A percentile compares a stretch with the other conserved stretches of the same genome.
These are phyloP conservation scores for Chlorops oryzae DNA, from an alignment of 1,140 invertebrate species.

Conservation along the genomic window DNA sequence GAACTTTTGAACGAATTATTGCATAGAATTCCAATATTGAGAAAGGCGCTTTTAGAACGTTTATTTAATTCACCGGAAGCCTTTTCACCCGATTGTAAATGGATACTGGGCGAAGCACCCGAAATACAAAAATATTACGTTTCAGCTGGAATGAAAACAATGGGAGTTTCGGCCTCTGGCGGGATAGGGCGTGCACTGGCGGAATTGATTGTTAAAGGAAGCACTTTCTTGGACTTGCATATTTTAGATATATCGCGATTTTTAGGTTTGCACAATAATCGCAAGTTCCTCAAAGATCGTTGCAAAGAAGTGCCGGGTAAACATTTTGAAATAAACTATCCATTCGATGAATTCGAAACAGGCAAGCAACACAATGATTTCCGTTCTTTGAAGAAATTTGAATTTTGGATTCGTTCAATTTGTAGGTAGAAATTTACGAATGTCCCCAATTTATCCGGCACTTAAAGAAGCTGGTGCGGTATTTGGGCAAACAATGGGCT, in stretches of 20 bases:
- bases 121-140: slow-evolving; percentile 95
- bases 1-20: slow-evolving; percentile 79
- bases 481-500: slow-evolving; percentile 97
- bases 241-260: slow-evolving; percentile 90
- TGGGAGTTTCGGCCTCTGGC: slow-evolving; percentile 86
- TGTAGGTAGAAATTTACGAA: slow-evolving; percentile 84
- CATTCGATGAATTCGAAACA: slow-evolving; percentile 77
- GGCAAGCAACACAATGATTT: too few relatives aligned
- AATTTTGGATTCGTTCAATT: too few relatives aligned
- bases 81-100: slow-evolving; percentile 89
- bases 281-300: slow-evolving; percentile 86
- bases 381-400: too few relatives aligned
- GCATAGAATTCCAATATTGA: slow-evolving; percentile 72
- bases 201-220: slow-evolving; percentile 81
- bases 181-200: slow-evolving; percentile 88
- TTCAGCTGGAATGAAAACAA: slow-evolving; percentile 92
- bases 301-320: slow-evolving; percentile 90
- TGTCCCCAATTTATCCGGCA: slow-evolving; percentile 94
- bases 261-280: slow-evolving; percentile 91
- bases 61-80: slow-evolving; percentile 85
- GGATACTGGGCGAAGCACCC: slow-evolving; percentile 87
- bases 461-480: slow-evolving; percentile 88
- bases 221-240: slow-evolving; percentile 78
- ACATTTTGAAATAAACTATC: slow-evolving; percentile 78
- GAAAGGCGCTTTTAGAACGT: slow-evolving; percentile 64